These are phyloP conservation scores for Chloromyia formosa DNA, from an alignment of 2,888 invertebrate genomes.

Conservation along the genomic window DNA sequence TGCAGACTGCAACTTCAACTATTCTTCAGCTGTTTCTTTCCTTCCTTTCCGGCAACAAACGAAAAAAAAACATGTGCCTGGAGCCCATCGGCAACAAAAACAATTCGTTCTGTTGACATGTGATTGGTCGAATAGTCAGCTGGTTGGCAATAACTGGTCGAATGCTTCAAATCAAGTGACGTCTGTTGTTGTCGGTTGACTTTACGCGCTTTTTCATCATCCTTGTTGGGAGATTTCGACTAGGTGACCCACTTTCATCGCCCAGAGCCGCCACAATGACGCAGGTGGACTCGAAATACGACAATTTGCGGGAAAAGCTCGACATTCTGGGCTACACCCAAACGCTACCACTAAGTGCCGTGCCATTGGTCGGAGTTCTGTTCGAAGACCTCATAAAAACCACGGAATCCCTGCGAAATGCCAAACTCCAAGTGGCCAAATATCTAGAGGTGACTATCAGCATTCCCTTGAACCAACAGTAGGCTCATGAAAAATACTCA, in stretches of 20 bases:
- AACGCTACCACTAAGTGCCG: slow-evolving; percentile 76
- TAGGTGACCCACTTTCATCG: no score
- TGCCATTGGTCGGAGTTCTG: slow-evolving; percentile 82
- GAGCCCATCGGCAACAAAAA: background rate
- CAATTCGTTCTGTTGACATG: background rate
- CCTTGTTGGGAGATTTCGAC: no score
- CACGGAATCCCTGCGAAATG: slow-evolving; percentile 85
- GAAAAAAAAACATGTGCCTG: background rate
- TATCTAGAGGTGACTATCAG: slow-evolving; percentile 69
- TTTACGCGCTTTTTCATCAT: background rate
- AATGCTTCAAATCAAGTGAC: no score
- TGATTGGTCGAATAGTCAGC: background rate
- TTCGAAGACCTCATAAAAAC: slow-evolving; percentile 86
- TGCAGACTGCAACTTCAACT: no score
- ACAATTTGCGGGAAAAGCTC: slow-evolving; percentile 71
- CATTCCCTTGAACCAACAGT: slow-evolving; percentile 41
- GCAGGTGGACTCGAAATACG: slow-evolving; percentile 56
- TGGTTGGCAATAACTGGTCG: background rate
- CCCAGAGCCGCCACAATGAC: no score
- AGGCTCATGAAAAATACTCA: slow-evolving; percentile 23
- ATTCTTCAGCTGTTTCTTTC: background rate
- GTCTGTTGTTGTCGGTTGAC: no score
- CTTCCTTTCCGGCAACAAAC: background rate
- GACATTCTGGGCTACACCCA: slow-evolving; percentile 86
- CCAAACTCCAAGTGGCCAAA: slow-evolving; percentile 78